These are phyloP conservation scores for Etheostoma nigrum DNA, from an alignment of 2,797 vertebrate species.

Conservation along the genomic window DNA sequence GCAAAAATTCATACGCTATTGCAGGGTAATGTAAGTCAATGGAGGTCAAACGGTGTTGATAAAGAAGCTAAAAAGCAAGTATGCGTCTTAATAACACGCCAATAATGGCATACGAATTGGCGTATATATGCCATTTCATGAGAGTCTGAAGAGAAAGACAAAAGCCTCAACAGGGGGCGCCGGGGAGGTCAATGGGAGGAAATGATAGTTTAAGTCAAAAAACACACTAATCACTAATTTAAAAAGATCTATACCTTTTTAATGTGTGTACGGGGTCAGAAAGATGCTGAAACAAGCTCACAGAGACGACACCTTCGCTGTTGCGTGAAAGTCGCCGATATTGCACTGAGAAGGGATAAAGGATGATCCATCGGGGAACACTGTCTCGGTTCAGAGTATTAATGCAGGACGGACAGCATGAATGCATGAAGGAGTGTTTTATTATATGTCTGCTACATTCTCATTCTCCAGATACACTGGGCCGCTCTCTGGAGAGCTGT, in stretches of 20 bases:
- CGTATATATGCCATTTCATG: no score
- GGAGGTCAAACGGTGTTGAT: no score
- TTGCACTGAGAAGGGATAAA: background rate
- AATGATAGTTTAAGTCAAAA: no score
- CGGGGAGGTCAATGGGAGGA: no score
- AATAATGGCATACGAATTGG: no score
- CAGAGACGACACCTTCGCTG: background rate
- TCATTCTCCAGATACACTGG: conserved; percentile 5
- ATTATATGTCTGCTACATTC: background rate
- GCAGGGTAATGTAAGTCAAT: no score
- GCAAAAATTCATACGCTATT: no score
- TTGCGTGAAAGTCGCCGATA: background rate
- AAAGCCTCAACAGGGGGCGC: no score
- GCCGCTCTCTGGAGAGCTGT: conserved; percentile 22
- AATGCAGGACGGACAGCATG: conserved; percentile 4
- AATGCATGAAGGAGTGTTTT: conserved; percentile 16
- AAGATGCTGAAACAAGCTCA: conserved; percentile 1
- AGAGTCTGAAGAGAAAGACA: no score
- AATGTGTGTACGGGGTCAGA: background rate
- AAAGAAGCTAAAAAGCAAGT: no score
- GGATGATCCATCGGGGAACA: conserved; percentile 1
- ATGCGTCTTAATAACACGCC: no score
- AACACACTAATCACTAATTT: background rate
- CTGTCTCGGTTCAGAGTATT: background rate
- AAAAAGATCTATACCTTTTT: background rate